phyloP scores from a whole-genome alignment of 64 coral and sea anemone genomes.

The Platygyra sinensis region DNA sequence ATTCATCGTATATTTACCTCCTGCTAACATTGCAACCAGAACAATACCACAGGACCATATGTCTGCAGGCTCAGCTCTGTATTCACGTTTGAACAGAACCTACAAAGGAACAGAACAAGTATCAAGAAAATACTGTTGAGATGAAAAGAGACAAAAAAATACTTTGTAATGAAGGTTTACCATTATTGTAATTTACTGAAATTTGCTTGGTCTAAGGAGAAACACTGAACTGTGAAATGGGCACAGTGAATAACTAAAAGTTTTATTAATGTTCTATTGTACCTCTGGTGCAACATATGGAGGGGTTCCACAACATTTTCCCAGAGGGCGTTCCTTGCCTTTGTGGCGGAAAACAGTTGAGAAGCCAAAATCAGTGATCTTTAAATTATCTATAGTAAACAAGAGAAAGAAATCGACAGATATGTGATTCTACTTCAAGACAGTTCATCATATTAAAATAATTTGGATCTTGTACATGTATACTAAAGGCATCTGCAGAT shows the following conservation, averaged over 20 bases:
- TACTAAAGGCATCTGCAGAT: too few species aligned
- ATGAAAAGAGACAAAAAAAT: background rate
- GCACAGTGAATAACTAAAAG: too few species aligned
- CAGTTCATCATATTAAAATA: background rate
- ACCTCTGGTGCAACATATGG: slow-evolving; percentile 97
- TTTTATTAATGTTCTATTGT: background rate
- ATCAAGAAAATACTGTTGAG: background rate
- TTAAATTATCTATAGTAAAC: slow-evolving; percentile 76
- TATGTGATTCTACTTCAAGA: background rate
- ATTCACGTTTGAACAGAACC: slow-evolving; percentile 88
- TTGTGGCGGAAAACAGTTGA: slow-evolving; percentile 93
- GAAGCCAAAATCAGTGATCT: slow-evolving; percentile 97
- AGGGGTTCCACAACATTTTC: slow-evolving; percentile 95
- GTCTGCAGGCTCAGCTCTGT: slow-evolving; percentile 93
- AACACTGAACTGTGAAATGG: too few species aligned
- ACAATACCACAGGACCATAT: slow-evolving; percentile 99
- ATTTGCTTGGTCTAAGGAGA: too few species aligned
- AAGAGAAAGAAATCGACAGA: background rate
- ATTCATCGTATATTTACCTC: slow-evolving; percentile 49
- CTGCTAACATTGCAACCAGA: slow-evolving; percentile 94
- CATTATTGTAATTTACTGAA: too few species aligned
- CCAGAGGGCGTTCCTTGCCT: slow-evolving; percentile 87
- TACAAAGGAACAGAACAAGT: slow-evolving; percentile 3
- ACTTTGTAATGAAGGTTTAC: too few species aligned
- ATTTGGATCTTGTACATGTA: too few species aligned